Conservation (phyloP, 2,113 vertebrate genomes). For the Dolichallabes microphthalmus region DNA sequence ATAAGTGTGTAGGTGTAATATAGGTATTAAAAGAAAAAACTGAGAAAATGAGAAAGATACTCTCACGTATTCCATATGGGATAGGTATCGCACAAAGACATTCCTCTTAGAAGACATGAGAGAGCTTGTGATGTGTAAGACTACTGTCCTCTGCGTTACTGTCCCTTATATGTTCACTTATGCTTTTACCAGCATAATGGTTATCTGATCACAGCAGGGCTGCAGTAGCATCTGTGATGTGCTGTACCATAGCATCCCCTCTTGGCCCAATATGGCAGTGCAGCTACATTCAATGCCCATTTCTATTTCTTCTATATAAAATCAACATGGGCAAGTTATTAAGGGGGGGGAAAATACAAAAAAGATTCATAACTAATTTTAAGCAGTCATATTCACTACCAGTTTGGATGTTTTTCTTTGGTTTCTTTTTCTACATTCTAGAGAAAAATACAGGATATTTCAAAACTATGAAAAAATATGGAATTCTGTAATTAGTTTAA, state of each 20-base stretch:
- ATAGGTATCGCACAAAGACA: background rate
- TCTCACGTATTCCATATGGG: background rate
- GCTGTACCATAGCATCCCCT: slow-evolving; percentile 63
- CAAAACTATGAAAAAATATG: too few relatives aligned
- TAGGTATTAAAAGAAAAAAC: background rate
- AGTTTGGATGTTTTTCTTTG: too few relatives aligned
- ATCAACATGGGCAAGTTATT: background rate
- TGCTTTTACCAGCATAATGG: background rate
- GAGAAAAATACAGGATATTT: too few relatives aligned
- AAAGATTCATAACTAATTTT: background rate
- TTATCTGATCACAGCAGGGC: slow-evolving; percentile 1
- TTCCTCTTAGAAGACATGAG: background rate
- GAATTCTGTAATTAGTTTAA: too few relatives aligned
- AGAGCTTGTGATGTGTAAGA: background rate
- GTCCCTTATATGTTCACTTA: background rate
- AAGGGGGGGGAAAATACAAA: background rate
- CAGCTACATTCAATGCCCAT: background rate
- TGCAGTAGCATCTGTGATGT: slow-evolving; percentile 9
- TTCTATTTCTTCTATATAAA: background rate
- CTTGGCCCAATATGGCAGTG: slow-evolving; percentile 50
- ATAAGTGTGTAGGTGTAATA: background rate
- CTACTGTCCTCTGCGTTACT: background rate
- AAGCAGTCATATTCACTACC: background rate
- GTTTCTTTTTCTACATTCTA: too few relatives aligned
- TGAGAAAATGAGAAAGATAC: background rate